Evolutionary conservation across 1,140 invertebrate species (phyloP), one percentile per base, ranked within the genome.

Genomic region (Neelides sp.): DNA sequence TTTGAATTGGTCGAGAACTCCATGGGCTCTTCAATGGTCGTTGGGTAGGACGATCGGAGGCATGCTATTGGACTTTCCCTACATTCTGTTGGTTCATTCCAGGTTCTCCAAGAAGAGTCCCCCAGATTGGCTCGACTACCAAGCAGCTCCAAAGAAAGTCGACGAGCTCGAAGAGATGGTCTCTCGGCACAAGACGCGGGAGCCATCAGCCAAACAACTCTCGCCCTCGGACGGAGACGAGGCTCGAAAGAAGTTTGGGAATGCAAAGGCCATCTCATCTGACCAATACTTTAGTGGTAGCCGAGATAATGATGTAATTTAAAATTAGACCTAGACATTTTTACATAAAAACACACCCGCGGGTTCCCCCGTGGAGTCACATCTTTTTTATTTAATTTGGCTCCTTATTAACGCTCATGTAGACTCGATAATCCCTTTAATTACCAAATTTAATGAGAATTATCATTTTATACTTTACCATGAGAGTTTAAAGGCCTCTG

Each of bases 221-320:
- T 50, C 55, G 13, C 24, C 48, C 15, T 40, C 55, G 24, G 50
- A 30, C 23, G 48, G 54, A 17, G 77, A 78, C 53, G 79, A 82
- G 52, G 90, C 89, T 10, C 86, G 90, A 63, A 87, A 89, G 65
- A 96, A 96, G 71, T 97, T 96, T 68, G 91, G 87, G 20, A 81
- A 83, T 63, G 92, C 94, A 4, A 98, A 98, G 71, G 83, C 90
- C 2, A 98, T 98, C 61, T 96, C 91, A 50, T 98, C 94, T 0
- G 89, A 94, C 65, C 91, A 96, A 71, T 97, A 81, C 70, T 95
- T 95, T 66, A 80, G 79, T 3, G 82, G 85, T 55, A 75, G 75
- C 57, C 67, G 72, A 54, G 78, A 79, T 64, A 71, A 71, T 58
- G 82, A 85, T 62, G 74, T 76, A 65, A 67, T 65, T 63, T 37